Evolutionary conservation across 2,797 vertebrate genomes (phyloP).

Genomic region (Pseudochromis fuscus): DNA sequence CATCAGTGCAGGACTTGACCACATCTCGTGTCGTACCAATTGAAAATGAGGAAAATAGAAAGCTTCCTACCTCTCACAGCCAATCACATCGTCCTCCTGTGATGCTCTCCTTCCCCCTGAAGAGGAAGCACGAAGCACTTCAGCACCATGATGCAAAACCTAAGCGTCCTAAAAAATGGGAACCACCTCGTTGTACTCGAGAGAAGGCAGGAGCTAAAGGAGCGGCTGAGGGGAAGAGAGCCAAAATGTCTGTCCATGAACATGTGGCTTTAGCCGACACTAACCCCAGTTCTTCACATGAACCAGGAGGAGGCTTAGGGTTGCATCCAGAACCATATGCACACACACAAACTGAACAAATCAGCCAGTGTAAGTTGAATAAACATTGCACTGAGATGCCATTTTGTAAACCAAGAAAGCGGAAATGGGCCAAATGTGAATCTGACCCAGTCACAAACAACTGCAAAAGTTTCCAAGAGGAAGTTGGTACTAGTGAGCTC

Average conservation of each 20-base stretch:
- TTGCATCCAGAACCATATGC: not conserved
- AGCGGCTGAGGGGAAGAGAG: conserved; percentile 7
- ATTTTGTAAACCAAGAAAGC: conserved; percentile 21
- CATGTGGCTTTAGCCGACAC: not conserved
- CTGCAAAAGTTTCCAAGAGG: conserved; percentile 15
- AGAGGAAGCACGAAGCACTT: conserved; percentile 78
- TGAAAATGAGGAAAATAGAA: conserved; percentile 7
- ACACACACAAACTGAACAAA: conserved; percentile 18
- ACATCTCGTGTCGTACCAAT: conserved; percentile 2
- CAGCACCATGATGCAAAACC: conserved; percentile 14
- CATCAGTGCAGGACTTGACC: conserved; percentile 4
- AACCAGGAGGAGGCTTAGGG: not conserved
- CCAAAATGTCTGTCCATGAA: conserved; percentile 8
- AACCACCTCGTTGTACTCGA: conserved; percentile 54
- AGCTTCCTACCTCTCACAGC: not conserved
- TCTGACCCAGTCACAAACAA: not conserved
- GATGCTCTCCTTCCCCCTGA: conserved; percentile 54
- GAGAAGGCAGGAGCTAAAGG: conserved; percentile 15
- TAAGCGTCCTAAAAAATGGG: conserved; percentile 54
- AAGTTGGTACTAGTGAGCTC: not conserved
- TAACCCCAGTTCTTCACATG: conserved; percentile 9
- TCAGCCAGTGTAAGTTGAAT: not conserved
- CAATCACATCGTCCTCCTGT: not conserved
- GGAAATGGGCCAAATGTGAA: conserved; percentile 17
- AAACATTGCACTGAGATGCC: not conserved